A percentile compares a stretch with the other conserved stretches of the same genome.
phyloP scores from a whole-genome alignment of 2,797 vertebrate species.

The Ceryle rudis region DNA sequence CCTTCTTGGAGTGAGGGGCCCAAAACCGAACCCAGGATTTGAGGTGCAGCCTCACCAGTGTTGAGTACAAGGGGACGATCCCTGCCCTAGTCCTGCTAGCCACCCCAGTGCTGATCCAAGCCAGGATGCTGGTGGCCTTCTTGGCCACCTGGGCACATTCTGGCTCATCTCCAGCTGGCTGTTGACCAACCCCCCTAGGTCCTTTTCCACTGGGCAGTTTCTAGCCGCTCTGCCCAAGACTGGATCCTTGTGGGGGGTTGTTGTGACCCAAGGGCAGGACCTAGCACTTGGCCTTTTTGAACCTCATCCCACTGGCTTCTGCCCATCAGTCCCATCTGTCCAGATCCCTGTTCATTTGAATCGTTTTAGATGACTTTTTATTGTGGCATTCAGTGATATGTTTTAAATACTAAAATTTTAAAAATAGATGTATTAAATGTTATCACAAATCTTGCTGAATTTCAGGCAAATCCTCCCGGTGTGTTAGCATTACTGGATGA shows the following conservation, averaged over 20 bases:
- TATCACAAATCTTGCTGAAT: neutral
- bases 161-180: neutral
- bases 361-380: neutral
- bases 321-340: neutral
- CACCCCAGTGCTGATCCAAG: neutral
- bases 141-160: neutral
- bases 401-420: neutral
- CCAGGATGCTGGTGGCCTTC: neutral
- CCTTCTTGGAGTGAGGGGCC: neutral
- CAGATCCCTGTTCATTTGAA: neutral
- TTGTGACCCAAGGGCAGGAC: neutral
- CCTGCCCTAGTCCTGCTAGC: neutral
- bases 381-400: neutral
- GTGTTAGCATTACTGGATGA: slow-evolving; percentile 95
- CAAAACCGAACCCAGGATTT: neutral
- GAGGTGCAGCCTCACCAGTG: neutral
- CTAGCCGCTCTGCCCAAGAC: neutral
- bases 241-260: neutral
- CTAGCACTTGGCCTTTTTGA: neutral
- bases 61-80: neutral
- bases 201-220: neutral
- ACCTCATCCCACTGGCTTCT: neutral
- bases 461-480: slow-evolving; percentile 93
- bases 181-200: neutral
- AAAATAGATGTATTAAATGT: too few species aligned